These are phyloP conservation scores for Alosa alosa DNA, from an alignment of 2,113 vertebrate genomes.

Conservation along the genomic window DNA sequence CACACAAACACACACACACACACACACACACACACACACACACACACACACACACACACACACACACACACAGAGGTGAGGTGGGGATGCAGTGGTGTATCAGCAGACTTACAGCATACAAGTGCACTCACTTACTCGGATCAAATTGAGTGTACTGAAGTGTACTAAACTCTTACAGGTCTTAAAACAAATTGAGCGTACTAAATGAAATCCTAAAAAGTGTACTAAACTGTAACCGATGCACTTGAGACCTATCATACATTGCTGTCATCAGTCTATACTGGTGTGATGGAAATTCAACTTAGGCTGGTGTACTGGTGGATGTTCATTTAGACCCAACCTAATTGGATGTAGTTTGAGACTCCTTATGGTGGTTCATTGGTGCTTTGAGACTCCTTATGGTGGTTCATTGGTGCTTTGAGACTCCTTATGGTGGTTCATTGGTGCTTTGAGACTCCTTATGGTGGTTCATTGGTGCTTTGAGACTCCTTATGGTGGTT, in stretches of 20 bases:
- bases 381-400: background rate
- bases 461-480: background rate
- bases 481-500: background rate
- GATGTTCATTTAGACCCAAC: constrained; percentile 43
- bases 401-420: background rate
- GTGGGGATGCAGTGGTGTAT: background rate
- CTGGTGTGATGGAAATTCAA: constrained; percentile 41
- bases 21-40: too few relatives aligned
- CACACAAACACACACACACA: background rate
- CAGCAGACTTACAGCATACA: too few relatives aligned
- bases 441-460: background rate
- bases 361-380: background rate
- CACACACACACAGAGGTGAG: too few relatives aligned
- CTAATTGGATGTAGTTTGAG: background rate
- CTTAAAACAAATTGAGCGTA: too few relatives aligned
- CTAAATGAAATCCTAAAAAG: too few relatives aligned
- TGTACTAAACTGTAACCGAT: too few relatives aligned
- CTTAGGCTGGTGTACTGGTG: constrained; percentile 74
- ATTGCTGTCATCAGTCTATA: too few relatives aligned
- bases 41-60: background rate
- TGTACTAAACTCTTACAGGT: too few relatives aligned
- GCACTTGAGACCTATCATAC: too few relatives aligned
- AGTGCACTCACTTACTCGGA: background rate
- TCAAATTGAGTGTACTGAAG: too few relatives aligned
- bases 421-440: background rate